Evolutionary conservation across 2,113 vertebrate species (phyloP), one percentile per base, ranked within the genome.

Genomic region (Tragelaphus scriptus): DNA sequence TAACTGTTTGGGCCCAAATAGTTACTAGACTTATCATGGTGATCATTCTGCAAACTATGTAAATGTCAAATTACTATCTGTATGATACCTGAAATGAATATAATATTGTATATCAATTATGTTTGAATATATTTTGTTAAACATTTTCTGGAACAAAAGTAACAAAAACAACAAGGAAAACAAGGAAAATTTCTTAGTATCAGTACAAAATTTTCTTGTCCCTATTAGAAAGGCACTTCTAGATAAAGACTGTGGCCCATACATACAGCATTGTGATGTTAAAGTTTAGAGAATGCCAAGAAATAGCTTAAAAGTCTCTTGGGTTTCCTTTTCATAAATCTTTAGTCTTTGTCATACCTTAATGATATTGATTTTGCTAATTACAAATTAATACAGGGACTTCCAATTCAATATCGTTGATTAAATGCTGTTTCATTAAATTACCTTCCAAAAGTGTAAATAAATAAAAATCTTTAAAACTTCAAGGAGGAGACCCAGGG

Each of bases 381-480:
- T 90, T 82, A 91, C 40, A 88, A 75, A 93, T 88, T 90, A 95
- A 91, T 79, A 68, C 30, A 84, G 36, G 19, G 47, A 36, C 56
- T 88, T 95, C 55, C 19, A 49, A 58, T 94, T 93, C 75, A 85
- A n/a, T 61, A 79, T 68, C 21, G 7, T 71, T 87, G 65, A 91
- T 61, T 84, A 61, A 85, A 94, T 59, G 28, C 14, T 79, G 5
- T 65, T 86, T 53, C 80, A 84, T 85, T 93, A 97, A 75, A 90
- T 71, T 85, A 79, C 19, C 51, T 95, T 68, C 56, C 23, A 53
- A 90, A 90, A 85, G 23, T 68, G 4, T 68, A 51, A 91, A 68
- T n/a, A 53, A 91, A 88, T 53, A 93, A 51, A 90, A 94, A 85
- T 59, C 65, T 89, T 93, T n/a, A 87, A 71, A 94, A 49, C 44